Evolutionary conservation across 2,113 vertebrate genomes (phyloP).

Genomic region (Colius striatus): DNA sequence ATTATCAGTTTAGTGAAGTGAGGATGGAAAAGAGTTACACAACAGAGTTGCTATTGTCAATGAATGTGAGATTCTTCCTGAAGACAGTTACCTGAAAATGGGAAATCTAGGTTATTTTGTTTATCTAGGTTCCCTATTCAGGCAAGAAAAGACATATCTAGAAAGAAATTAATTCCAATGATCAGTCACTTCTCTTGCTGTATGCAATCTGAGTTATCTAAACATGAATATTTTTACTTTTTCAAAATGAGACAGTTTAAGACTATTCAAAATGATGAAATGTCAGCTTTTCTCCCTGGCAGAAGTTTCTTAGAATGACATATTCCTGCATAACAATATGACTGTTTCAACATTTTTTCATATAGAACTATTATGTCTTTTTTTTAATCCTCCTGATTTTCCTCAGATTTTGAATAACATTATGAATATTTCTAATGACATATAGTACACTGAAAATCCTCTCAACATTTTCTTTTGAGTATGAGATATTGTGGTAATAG

Average conservation of each 20-base stretch:
- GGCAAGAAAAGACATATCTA: neutral
- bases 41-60: neutral
- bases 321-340: neutral
- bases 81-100: neutral
- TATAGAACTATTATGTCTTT: neutral
- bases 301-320: neutral
- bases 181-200: neutral
- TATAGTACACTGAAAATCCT: neutral
- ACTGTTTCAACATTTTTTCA: neutral
- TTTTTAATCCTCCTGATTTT: neutral
- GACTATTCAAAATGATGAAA: neutral
- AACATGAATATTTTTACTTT: neutral
- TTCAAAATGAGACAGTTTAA: neutral
- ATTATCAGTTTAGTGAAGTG: rapidly evolving
- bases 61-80: neutral
- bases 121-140: neutral
- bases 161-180: neutral
- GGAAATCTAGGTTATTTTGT: neutral
- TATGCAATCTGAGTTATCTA: neutral
- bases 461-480: neutral
- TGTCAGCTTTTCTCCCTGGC: neutral
- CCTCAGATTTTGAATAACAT: neutral
- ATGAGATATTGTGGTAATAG: neutral
- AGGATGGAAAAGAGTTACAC: neutral
- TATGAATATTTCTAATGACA: neutral